Evolutionary conservation across 2,113 vertebrate genomes (phyloP).

Genomic region (Zingel zingel): DNA sequence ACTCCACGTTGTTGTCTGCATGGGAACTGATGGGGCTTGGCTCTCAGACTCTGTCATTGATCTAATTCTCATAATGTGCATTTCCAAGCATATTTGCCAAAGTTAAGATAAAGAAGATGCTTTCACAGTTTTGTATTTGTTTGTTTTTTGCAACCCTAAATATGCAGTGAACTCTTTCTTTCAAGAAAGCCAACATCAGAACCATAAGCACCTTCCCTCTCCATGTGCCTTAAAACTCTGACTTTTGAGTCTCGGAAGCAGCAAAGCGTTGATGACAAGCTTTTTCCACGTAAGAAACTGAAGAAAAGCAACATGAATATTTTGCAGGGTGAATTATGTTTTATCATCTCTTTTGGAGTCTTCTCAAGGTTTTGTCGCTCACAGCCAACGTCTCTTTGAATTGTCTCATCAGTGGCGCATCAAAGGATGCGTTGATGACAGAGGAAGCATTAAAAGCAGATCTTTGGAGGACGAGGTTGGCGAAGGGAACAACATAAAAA

Average conservation of each 20-base stretch:
- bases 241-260: constrained; percentile 22
- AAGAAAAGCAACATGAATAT: constrained; percentile 17
- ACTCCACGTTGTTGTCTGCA: background rate
- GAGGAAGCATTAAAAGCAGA: constrained; percentile 36
- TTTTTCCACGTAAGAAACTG: constrained; percentile 11
- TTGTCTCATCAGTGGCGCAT: constrained; percentile 51
- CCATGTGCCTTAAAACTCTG: background rate
- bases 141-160: background rate
- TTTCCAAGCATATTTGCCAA: constrained; percentile 1
- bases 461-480: constrained; percentile 23
- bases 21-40: background rate
- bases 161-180: background rate
- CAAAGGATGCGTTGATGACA: constrained; percentile 42
- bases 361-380: constrained; percentile 39
- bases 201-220: background rate
- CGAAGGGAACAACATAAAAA: constrained; percentile 1
- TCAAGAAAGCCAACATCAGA: background rate
- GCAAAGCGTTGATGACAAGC: constrained; percentile 15
- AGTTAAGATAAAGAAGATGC: background rate
- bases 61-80: background rate
- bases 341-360: constrained; percentile 37
- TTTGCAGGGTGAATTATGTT: constrained; percentile 41
- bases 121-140: background rate
- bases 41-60: background rate
- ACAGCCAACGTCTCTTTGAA: constrained; percentile 50